These are phyloP conservation scores for Merluccius polli DNA, from an alignment of 2,797 vertebrate genomes.

Conservation along the genomic window DNA sequence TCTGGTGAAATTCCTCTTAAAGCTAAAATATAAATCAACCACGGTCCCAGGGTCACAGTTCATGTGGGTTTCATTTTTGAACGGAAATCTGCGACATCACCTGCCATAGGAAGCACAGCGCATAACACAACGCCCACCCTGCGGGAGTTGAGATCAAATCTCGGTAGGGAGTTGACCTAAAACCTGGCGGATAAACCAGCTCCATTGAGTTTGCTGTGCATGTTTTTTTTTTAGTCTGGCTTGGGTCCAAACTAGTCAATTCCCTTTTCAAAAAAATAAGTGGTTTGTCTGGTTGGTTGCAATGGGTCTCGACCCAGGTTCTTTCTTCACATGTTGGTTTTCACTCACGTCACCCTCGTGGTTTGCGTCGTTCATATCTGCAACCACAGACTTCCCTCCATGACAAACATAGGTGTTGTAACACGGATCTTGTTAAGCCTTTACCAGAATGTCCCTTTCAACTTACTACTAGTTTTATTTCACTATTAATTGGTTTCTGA, in stretches of 20 bases:
- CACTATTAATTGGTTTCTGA: neutral
- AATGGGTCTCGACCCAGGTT: slow-evolving; percentile 7
- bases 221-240: neutral
- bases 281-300: neutral
- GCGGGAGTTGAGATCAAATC: neutral
- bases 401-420: slow-evolving; percentile 5
- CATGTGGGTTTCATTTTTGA: neutral
- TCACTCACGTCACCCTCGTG: slow-evolving; percentile 1
- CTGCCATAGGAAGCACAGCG: neutral
- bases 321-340: slow-evolving; percentile 15
- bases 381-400: slow-evolving; percentile 37
- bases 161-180: neutral
- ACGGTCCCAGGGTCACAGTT: no score
- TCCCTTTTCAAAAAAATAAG: neutral
- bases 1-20: neutral
- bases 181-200: neutral
- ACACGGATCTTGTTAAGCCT: neutral
- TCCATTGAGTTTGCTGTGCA: neutral
- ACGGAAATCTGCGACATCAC: neutral
- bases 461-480: neutral
- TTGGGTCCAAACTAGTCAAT: neutral
- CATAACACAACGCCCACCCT: neutral
- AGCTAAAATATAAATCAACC: neutral
- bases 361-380: slow-evolving; percentile 30
- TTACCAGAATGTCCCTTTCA: neutral